Evolutionary conservation across 2,888 invertebrate genomes (phyloP).

Genomic region (Anagyrus pseudococci): DNA sequence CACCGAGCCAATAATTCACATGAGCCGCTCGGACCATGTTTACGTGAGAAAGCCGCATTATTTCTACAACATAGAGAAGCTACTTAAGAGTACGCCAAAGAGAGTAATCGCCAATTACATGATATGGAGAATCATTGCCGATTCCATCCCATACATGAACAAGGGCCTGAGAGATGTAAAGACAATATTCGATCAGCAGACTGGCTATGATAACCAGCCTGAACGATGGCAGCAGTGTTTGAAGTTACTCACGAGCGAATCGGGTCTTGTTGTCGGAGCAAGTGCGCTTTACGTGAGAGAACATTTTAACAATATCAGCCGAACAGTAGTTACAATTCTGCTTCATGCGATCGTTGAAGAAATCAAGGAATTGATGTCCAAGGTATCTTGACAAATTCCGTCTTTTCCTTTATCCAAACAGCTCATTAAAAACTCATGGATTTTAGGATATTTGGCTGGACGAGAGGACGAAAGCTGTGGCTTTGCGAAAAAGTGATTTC

Average conservation of each 20-base stretch:
- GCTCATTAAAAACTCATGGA: not conserved
- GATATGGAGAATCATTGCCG: conserved; percentile 75
- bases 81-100: conserved; percentile 65
- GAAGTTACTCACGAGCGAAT: conserved; percentile 1
- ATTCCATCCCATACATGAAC: conserved; percentile 3
- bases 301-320: conserved; percentile 13
- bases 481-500: conserved; percentile 15
- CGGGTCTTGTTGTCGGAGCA: conserved; percentile 9
- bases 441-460: conserved; percentile 19
- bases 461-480: conserved; percentile 1
- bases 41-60: not conserved
- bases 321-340: conserved; percentile 5
- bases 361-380: conserved; percentile 6
- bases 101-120: conserved; percentile 86
- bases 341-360: conserved; percentile 6
- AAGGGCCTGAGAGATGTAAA: not conserved
- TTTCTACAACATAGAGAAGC: not conserved
- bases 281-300: conserved; percentile 29
- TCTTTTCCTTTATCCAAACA: not conserved
- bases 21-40: not conserved
- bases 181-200: not conserved
- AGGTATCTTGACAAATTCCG: conserved; percentile 1
- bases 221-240: conserved; percentile 14
- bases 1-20: conserved; percentile 3
- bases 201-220: not conserved